phyloP scores from a whole-genome alignment of 1,140 invertebrate species.

The Tetragnatha versicolor region DNA sequence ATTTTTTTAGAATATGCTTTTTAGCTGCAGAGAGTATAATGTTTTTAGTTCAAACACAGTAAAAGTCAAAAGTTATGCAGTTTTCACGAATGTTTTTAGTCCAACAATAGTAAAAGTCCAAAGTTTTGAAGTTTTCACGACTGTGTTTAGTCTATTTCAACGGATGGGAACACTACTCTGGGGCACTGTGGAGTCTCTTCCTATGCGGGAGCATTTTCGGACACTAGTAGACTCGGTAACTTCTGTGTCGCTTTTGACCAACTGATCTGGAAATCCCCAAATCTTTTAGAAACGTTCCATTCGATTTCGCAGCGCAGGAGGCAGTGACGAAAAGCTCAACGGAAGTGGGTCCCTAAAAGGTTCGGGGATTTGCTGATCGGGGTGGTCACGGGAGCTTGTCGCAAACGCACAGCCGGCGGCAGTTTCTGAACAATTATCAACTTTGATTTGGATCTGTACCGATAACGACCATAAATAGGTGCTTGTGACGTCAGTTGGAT shows the following conservation, averaged over 20 bases:
- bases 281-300: constrained; percentile 35
- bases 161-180: background rate
- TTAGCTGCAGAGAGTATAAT: too few species aligned
- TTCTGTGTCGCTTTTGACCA: too few species aligned
- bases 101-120: too few species aligned
- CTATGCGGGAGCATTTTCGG: constrained; percentile 19
- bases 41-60: too few species aligned
- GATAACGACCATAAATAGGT: background rate
- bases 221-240: too few species aligned
- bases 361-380: constrained; percentile 2
- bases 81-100: too few species aligned
- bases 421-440: background rate
- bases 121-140: too few species aligned
- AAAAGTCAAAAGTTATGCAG: too few species aligned
- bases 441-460: background rate
- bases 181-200: constrained; percentile 21
- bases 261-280: constrained; percentile 25
- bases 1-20: too few species aligned
- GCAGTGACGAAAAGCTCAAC: background rate
- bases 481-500: constrained; percentile 2
- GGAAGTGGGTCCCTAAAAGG: background rate
- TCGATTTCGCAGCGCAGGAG: constrained; percentile 5
- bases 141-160: too few species aligned
- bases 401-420: background rate
- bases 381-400: background rate